Evolutionary conservation across 1,140 invertebrate genomes (phyloP), one percentile per base, ranked within the genome.

Genomic region (Lerema accius): DNA sequence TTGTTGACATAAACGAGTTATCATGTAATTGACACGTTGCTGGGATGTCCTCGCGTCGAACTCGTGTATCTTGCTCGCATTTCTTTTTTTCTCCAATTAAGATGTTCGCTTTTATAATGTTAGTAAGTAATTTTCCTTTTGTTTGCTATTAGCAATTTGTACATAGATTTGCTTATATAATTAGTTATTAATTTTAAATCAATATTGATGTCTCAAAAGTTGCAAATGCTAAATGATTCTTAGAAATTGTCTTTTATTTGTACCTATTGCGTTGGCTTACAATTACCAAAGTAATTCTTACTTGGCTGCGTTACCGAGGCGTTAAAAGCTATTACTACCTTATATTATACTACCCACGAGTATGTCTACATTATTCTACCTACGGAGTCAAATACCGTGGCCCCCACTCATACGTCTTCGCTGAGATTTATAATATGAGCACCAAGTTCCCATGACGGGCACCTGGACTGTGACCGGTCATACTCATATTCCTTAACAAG

Each of bases 371-470:
- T 70, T 53, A 67, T 71, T 64, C 59, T 53, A 65, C 23, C 49
- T 65, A 63, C 48, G 63, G 49, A 78, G 63, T 77, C 64, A 76
- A 66, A 66, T 65, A 71, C 65, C 76, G 76, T 80, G 66, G 69
- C 71, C 55, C 60, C 67, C 43, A 59, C 43, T 67, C 43, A 51
- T 67, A 63, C 48, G 51, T 74, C 63, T 69, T 72, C 67, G 46
- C 65, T 63, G 50, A 56, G 67, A 78, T 71, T 66, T 72, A 55
- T 77, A 80, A 78, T 73, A 73, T 80, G 63, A 61, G 69, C 73
- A 71, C 55, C 71, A 75, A 65, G 64, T 86, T 89, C 84, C 86
- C 86, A 86, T 86, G 84, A 89, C 85, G 81, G 67, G 26, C 62
- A 72, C 71, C 72, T 83, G 66, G 73, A 82, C 76, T 87, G 83